Evolutionary conservation across 2,113 vertebrate genomes (phyloP), one percentile per base, ranked within the genome.

Genomic region (Polypterus senegalus): DNA sequence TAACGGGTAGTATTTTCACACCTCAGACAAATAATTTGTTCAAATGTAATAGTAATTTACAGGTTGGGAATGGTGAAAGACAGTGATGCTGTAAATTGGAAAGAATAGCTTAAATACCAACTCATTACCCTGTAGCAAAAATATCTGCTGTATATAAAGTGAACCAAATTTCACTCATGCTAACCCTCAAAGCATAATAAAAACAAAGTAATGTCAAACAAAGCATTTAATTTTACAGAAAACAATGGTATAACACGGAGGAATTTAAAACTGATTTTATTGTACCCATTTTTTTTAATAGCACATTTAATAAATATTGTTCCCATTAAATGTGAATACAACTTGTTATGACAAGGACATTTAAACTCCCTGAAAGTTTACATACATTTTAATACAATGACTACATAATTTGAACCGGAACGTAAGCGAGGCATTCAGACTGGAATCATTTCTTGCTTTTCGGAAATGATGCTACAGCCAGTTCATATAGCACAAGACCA

Each of bases 221-320:
- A 27, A 27, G 27, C 27, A 27, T 27, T 27, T 27, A 27, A 27
- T 27, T 27, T 27, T 27, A 27, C 2, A 27, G 27, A 27, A 53
- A 53, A 53, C n/a, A 51, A 59, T 9, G 58, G 57, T 58, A 61
- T 46, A 9, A 66, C 56, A 73, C 58, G 62, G 59, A 56, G 56
- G 65, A 77, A 77, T 51, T 51, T 81, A 77, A 79, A 73, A 77
- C 70, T 73, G 83, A 74, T 88, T 81, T 91, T 94, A 92, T 91
- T 91, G 70, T 73, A 70, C 74, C 79, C 79, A 84, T 71, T 76
- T 79, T 68, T 72, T 27, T 27, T 27, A 27, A 77, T 63, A 76
- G 69, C 69, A 82, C 71, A 63, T 71, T 66, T 71, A 88, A 77
- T 87, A 88, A 89, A 80, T 81, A 88, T 76, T 79, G 84, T 86